A percentile compares a stretch with the other conserved stretches of the same genome.
Evolutionary conservation across 1,140 invertebrate species (phyloP).

Genomic region (Leptopilina clavipes): DNA sequence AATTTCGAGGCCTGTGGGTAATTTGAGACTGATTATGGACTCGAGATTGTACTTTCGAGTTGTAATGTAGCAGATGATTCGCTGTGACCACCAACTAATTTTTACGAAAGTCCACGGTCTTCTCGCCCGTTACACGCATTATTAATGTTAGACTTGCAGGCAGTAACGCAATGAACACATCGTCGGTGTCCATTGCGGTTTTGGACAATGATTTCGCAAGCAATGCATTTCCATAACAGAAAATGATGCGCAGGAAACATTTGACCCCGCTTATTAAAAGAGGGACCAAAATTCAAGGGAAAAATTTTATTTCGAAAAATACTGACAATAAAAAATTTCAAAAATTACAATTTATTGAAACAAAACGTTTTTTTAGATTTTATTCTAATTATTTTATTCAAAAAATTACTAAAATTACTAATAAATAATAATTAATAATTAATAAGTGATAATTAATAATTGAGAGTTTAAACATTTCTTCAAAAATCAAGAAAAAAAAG

Average conservation of each 20-base stretch:
- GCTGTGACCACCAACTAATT: constrained; percentile 62
- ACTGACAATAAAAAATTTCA: too few species aligned
- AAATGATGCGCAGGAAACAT: neutral
- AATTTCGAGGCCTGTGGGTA: constrained; percentile 60
- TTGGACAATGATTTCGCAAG: constrained; percentile 15
- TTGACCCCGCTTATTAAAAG: neutral
- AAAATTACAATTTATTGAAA: too few species aligned
- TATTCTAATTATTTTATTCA: too few species aligned
- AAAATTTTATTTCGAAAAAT: neutral
- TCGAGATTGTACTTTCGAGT: constrained; percentile 55
- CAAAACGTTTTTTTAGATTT: too few species aligned
- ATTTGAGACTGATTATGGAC: constrained; percentile 60
- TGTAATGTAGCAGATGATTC: constrained; percentile 58
- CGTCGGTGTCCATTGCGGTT: constrained; percentile 11
- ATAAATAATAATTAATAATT: too few species aligned
- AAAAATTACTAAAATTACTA: too few species aligned
- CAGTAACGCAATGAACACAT: constrained; percentile 15
- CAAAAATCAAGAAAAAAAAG: too few species aligned
- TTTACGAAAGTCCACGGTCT: constrained; percentile 58
- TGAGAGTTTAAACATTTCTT: too few species aligned
- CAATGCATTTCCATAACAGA: neutral
- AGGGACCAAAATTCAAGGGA: neutral
- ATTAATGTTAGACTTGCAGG: constrained; percentile 5
- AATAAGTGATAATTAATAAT: too few species aligned
- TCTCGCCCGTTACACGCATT: constrained; percentile 26